A percentile compares a stretch with the other conserved stretches of the same genome.
Conservation (phyloP, 2,888 invertebrate species). For the Uloborus plumipes region DNA sequence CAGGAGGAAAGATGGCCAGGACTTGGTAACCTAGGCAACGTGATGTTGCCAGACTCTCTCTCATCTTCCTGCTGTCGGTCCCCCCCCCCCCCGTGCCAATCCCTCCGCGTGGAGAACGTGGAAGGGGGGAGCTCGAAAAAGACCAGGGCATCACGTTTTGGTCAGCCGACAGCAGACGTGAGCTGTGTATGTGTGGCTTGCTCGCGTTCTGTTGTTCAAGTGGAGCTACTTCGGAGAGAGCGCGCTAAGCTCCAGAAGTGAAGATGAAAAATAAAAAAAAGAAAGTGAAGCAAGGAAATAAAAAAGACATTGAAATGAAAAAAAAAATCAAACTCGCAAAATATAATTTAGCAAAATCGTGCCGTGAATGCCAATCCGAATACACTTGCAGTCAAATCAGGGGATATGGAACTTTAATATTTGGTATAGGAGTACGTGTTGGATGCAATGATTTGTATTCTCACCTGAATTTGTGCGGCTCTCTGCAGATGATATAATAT, state of each 20-base stretch:
- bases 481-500: constrained; percentile 1
- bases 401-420: constrained; percentile 45
- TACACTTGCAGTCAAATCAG: constrained; percentile 26
- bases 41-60: constrained; percentile 53
- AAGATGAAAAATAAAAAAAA: constrained; percentile 10
- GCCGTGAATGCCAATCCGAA: constrained; percentile 32
- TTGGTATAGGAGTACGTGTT: constrained; percentile 26
- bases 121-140: constrained; percentile 6
- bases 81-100: constrained; percentile 36
- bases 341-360: constrained; percentile 60
- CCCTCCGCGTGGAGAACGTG: constrained; percentile 17
- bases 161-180: constrained; percentile 40
- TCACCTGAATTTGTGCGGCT: constrained; percentile 12
- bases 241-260: not conserved
- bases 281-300: constrained; percentile 16
- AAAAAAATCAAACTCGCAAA: constrained; percentile 39
- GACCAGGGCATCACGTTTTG: constrained; percentile 50
- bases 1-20: constrained; percentile 42
- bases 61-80: constrained; percentile 30
- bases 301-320: constrained; percentile 16
- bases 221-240: too few species aligned
- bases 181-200: constrained; percentile 1
- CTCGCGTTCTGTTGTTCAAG: too few species aligned
- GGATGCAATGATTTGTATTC: not conserved
- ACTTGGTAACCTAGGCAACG: constrained; percentile 56